Base-by-base conservation (phyloP, 2,888 invertebrate genomes). In the Camptogramma bilineatum region DNA sequence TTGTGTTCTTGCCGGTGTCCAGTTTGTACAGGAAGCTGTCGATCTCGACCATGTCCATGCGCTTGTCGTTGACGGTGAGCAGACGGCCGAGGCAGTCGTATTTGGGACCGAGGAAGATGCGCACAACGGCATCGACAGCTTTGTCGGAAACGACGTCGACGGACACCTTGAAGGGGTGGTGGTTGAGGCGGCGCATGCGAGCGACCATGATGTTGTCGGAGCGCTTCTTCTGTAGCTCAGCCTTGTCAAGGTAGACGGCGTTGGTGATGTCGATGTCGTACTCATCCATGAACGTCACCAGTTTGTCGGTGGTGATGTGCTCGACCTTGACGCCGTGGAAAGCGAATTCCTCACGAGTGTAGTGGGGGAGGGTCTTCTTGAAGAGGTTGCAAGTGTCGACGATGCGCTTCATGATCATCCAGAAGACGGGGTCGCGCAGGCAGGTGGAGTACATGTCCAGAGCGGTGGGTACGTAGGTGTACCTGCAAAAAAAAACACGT, bases 401-500 rank as follows among this genome's bases (percentile, higher is more conserved):
- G 78, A 96, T 85, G 69, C 94, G 94, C 83, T 95, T 95, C 89
- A 95, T 94, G 71, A 96, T 85, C 72, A 94, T 94, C 91, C 95
- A 97, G 94, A 95, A 96, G 61, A 95, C 93, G 13, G 96, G 96
- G 85, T 97, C 96, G 57, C 96, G 95, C 76, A 96, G 84, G 75
- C 95, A 94, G 1, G 96, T 95, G 62, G 93, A 89, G 81, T 94
- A 94, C 83, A 94, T 94, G 76, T 96, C 94, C 72, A 96, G 83
- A 13, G 94, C 94, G 47, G 95, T 94, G 10, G 96, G 95, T 52
- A 91, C 77, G 78, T 91, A 91, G 1, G 91, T 91, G 80, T 91
- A 86, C 69, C 93, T 92, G 74, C 68, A 51, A 53, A 4, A 44
- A 46, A 31, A 5, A 28, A 17, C 13, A 42, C 42, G 21, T 39